These are phyloP conservation scores for Lipophrys pholis DNA, from an alignment of 2,113 vertebrate species.

Conservation along the genomic window DNA sequence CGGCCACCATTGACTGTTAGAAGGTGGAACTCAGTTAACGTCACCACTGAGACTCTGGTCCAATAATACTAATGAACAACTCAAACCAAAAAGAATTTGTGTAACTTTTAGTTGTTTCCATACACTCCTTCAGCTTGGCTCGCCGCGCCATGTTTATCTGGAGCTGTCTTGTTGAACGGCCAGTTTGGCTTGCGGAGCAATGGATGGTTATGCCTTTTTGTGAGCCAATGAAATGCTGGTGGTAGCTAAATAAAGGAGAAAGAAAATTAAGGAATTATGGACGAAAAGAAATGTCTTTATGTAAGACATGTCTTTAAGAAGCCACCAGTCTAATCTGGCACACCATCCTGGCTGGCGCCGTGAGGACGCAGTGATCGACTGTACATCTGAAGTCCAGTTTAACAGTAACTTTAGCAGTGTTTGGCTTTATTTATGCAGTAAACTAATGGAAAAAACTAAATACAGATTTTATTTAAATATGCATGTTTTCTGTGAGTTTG, in stretches of 20 bases:
- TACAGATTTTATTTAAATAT: too few relatives aligned
- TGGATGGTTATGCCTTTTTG: slow-evolving; percentile 1
- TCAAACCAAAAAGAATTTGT: not conserved
- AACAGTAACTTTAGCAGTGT: too few relatives aligned
- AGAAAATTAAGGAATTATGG: slow-evolving; percentile 36
- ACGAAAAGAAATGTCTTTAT: slow-evolving; percentile 20
- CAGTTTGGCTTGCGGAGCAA: slow-evolving; percentile 32
- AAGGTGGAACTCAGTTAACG: not conserved
- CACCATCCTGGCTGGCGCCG: slow-evolving; percentile 6
- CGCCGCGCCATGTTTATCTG: slow-evolving; percentile 19
- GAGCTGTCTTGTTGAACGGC: slow-evolving; percentile 18
- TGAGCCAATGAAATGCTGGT: slow-evolving; percentile 32
- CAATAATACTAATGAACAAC: not conserved
- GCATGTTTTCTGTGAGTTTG: too few relatives aligned
- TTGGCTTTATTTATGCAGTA: too few relatives aligned
- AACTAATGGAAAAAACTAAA: too few relatives aligned
- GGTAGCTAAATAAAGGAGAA: slow-evolving; percentile 44
- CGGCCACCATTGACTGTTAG: not conserved
- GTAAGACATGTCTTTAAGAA: slow-evolving; percentile 12
- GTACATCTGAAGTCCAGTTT: slow-evolving; percentile 11
- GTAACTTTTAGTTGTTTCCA: not conserved
- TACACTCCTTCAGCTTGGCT: slow-evolving; percentile 31
- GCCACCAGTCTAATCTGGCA: not conserved
- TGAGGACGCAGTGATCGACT: slow-evolving; percentile 2
- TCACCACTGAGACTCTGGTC: not conserved